phyloP scores from a whole-genome alignment of 2,888 invertebrate genomes.

The Rhagonycha fulva region DNA sequence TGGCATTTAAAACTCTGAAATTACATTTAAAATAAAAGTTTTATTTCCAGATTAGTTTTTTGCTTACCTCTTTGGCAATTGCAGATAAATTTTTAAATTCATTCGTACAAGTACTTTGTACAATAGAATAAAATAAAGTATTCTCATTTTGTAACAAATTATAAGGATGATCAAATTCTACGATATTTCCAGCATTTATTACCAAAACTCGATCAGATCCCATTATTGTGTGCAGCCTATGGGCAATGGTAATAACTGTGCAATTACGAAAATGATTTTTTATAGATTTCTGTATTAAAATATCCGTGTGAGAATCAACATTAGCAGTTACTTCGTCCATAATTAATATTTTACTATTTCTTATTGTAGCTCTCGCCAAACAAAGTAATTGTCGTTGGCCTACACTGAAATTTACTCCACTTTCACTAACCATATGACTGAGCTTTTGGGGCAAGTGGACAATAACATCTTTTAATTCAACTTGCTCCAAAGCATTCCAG shows the following conservation, averaged over 20 bases:
- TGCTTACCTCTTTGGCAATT: conserved; percentile 43
- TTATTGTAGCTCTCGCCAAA: conserved; percentile 63
- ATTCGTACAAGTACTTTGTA: conserved; percentile 66
- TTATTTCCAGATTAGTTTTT: neutral
- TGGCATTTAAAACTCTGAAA: neutral
- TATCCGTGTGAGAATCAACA: conserved; percentile 75
- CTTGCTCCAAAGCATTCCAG: conserved; percentile 75
- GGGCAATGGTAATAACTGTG: conserved; percentile 80
- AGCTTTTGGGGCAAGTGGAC: conserved; percentile 64
- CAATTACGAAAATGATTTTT: conserved; percentile 71
- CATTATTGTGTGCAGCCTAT: conserved; percentile 80
- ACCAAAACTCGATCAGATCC: conserved; percentile 79
- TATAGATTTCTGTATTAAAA: conserved; percentile 73
- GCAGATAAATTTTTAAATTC: conserved; percentile 41
- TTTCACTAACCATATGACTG: conserved; percentile 70
- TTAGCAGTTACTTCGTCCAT: conserved; percentile 78
- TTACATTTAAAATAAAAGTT: neutral
- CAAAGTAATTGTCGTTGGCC: conserved; percentile 70
- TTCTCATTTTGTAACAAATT: conserved; percentile 63
- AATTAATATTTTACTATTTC: conserved; percentile 52
- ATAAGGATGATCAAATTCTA: conserved; percentile 76
- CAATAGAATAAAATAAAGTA: conserved; percentile 69
- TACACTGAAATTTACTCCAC: conserved; percentile 54
- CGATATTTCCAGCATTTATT: conserved; percentile 73
- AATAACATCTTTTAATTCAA: conserved; percentile 53